Base-by-base conservation (phyloP, 2,113 vertebrate species). In the Suncus etruscus region DNA sequence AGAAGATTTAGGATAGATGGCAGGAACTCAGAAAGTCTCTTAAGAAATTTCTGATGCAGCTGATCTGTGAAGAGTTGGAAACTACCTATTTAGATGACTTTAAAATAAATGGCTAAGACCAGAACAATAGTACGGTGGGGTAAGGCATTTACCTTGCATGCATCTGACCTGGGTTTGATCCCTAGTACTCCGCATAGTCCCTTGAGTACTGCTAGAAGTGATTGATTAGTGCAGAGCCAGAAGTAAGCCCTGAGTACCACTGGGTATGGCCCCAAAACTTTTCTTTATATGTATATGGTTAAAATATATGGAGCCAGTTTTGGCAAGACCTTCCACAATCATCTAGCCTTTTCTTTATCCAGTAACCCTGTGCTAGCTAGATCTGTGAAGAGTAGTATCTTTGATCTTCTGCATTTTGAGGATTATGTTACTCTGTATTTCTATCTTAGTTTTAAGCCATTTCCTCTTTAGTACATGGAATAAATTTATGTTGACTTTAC, bases 331-430 rank as follows among this genome's bases (percentile, higher is more conserved):
- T 85, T 92, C n/a, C 73, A 10, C 68, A 58, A 66, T 88, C 16
- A 11, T 74, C 47, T 9, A 78, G 32, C 9, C 83, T 11, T 93
- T 66, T 48, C 18, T 92, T 3, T 50, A 8, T 50, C 10, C 45
- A 76, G 58, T 65, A 70, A 75, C 27, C 11, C n/a, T 85, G 31
- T 69, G n/a, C 12, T 79, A 80, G 72, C 88, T 54, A 78, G 48
- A 29, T 47, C 73, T 31, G 3, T 12, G 39, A 90, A 63, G 47
- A 94, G 69, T 14, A 74, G 50, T 65, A 8, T 74, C 45, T 94
- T 93, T 92, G 82, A 69, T 79, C 14, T 81, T 29, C 32, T 78
- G 25, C 91, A 48, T 95, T 95, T 94, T 94, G 69, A 88, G 83
- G 58, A 8, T 83, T 90, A 39, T 45, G 32, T 89, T 91, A 92